Evolutionary conservation across 2,797 vertebrate genomes (phyloP).

Genomic region (Chiloscyllium punctatum): DNA sequence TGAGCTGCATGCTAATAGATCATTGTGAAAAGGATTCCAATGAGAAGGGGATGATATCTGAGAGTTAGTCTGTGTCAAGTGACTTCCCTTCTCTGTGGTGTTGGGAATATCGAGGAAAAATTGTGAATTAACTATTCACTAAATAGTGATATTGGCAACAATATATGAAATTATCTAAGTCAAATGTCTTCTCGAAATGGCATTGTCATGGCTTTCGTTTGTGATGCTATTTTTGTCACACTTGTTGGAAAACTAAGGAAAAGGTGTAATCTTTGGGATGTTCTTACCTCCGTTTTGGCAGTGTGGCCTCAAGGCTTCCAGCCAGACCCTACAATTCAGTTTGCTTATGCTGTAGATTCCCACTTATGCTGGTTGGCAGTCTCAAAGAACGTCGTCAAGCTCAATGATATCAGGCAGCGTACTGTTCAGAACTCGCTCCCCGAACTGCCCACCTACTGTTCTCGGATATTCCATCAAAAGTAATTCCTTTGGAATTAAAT

Average conservation of each 20-base stretch:
- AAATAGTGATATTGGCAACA: too few relatives aligned
- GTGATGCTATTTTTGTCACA: background rate
- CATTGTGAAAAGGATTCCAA: background rate
- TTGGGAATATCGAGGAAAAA: background rate
- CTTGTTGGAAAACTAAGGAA: background rate
- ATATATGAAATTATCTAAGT: background rate
- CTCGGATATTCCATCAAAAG: background rate
- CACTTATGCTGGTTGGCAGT: background rate
- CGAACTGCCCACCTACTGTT: background rate
- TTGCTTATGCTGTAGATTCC: background rate
- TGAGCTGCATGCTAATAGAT: background rate
- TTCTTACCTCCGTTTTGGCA: constrained; percentile 34
- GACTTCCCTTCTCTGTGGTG: background rate
- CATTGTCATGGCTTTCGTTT: background rate
- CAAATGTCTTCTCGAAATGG: background rate
- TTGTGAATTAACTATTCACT: too few relatives aligned
- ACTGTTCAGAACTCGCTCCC: background rate
- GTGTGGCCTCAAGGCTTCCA: background rate
- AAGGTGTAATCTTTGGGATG: background rate
- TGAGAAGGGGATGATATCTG: background rate
- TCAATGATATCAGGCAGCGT: background rate
- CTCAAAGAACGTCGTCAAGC: background rate
- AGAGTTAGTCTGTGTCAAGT: constrained; percentile 3
- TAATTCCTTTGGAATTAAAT: constrained; percentile 8
- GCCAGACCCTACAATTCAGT: background rate